Evolutionary conservation across 2,888 invertebrate species (phyloP).

Genomic region (Dynastes maya): DNA sequence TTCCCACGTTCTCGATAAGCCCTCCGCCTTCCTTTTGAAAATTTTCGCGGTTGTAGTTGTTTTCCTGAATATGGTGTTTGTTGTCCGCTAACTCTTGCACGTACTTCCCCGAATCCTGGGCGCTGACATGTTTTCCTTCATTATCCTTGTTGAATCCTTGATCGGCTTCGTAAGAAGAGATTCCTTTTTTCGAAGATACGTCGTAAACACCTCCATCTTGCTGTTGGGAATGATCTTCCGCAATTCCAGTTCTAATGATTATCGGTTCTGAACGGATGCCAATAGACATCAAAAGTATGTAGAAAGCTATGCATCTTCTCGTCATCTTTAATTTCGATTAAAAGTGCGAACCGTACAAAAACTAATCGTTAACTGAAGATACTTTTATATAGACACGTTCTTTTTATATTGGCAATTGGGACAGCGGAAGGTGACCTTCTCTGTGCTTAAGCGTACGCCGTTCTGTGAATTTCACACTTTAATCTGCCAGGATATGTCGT

Average conservation of each 20-base stretch:
- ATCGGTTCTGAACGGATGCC: slow-evolving; percentile 52
- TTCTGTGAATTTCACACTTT: slow-evolving; percentile 50
- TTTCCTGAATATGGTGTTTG: slow-evolving; percentile 63
- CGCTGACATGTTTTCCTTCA: slow-evolving; percentile 62
- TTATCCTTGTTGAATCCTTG: slow-evolving; percentile 65
- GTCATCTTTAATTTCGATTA: slow-evolving; percentile 35
- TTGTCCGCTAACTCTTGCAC: slow-evolving; percentile 62
- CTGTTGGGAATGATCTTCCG: slow-evolving; percentile 55
- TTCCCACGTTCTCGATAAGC: slow-evolving; percentile 60
- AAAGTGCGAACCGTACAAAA: slow-evolving; percentile 24
- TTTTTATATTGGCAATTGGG: slow-evolving; percentile 50
- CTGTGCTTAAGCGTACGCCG: slow-evolving; percentile 15
- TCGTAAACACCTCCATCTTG: slow-evolving; percentile 58
- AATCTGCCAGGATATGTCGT: slow-evolving; percentile 43
- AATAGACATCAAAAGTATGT: slow-evolving; percentile 3
- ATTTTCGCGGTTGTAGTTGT: slow-evolving; percentile 63
- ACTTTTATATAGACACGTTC: slow-evolving; percentile 31
- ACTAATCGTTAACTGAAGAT: slow-evolving; percentile 38
- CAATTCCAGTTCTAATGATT: slow-evolving; percentile 57
- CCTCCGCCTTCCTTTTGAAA: slow-evolving; percentile 64
- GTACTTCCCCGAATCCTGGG: slow-evolving; percentile 64
- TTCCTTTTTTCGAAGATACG: slow-evolving; percentile 57
- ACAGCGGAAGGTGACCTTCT: slow-evolving; percentile 49
- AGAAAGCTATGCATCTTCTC: neutral
- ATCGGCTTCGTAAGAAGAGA: slow-evolving; percentile 63